These are phyloP conservation scores for Epinephelus coioides DNA, from an alignment of 2,797 vertebrate species.

Conservation along the genomic window DNA sequence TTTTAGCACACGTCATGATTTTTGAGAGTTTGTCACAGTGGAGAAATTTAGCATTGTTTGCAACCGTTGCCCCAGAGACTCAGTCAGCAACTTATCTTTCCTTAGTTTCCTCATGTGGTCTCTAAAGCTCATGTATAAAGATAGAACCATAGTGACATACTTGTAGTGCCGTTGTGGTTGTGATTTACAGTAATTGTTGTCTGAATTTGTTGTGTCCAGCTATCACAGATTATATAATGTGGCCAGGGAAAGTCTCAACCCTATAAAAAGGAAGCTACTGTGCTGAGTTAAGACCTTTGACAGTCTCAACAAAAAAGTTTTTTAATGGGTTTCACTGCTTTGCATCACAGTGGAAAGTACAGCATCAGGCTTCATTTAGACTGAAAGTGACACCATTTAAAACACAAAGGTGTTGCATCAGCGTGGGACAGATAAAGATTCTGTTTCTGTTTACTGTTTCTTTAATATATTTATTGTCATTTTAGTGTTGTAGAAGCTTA, in stretches of 20 bases:
- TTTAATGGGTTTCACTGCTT: background rate
- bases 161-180: background rate
- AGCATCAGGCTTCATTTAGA: background rate
- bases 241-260: background rate
- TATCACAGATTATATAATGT: background rate
- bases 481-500: too few relatives aligned
- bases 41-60: slow-evolving; percentile 9
- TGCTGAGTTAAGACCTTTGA: slow-evolving; percentile 2
- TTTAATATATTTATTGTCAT: too few relatives aligned
- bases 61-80: background rate
- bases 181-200: background rate
- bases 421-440: too few relatives aligned
- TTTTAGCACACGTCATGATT: slow-evolving; percentile 36
- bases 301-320: background rate
- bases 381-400: background rate
- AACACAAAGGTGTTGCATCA: too few relatives aligned
- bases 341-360: background rate
- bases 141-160: background rate
- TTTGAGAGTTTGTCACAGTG: slow-evolving; percentile 3
- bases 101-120: background rate
- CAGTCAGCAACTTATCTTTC: background rate
- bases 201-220: background rate
- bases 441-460: too few relatives aligned
- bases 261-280: background rate
- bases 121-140: background rate